Conservation (phyloP, 1,140 invertebrate species). For the Nephila pilipes region DNA sequence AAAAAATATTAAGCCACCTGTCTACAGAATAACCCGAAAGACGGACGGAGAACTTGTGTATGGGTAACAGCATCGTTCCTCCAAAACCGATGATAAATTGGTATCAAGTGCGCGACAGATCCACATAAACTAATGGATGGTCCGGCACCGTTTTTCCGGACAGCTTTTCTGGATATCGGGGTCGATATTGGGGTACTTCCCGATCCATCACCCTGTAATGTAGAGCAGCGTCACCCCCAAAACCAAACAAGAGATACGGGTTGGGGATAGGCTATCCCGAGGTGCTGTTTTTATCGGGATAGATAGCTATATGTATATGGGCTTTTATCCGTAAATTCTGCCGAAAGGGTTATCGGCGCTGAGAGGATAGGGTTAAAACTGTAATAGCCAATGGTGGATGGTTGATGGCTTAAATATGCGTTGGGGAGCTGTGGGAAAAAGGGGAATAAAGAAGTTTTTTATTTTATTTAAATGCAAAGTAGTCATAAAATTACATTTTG, state of each 20-base stretch:
- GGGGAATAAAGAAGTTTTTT: no score
- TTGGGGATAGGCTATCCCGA: neutral
- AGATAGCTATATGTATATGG: neutral
- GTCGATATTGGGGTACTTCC: neutral
- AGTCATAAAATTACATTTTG: no score
- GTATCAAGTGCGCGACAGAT: conserved; percentile 48
- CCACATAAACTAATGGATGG: conserved; percentile 68
- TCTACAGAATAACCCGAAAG: neutral
- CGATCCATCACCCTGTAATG: conserved; percentile 56
- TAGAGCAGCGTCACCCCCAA: conserved; percentile 14
- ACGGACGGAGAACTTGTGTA: conserved; percentile 21
- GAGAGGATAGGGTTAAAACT: neutral
- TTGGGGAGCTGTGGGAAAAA: no score
- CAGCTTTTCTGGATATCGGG: conserved; percentile 48
- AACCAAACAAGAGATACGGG: conserved; percentile 45
- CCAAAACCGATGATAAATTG: conserved; percentile 62
- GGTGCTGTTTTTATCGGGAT: neutral
- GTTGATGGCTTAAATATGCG: neutral
- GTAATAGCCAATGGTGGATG: neutral
- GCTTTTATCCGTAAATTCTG: neutral
- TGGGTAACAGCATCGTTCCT: neutral
- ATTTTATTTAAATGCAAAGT: no score
- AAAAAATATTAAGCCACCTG: conserved; percentile 11
- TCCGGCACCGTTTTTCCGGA: conserved; percentile 65
- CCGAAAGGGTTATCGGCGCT: neutral